These are phyloP conservation scores for Minunthozetes semirufus DNA, from an alignment of 2,888 invertebrate species.

Conservation along the genomic window DNA sequence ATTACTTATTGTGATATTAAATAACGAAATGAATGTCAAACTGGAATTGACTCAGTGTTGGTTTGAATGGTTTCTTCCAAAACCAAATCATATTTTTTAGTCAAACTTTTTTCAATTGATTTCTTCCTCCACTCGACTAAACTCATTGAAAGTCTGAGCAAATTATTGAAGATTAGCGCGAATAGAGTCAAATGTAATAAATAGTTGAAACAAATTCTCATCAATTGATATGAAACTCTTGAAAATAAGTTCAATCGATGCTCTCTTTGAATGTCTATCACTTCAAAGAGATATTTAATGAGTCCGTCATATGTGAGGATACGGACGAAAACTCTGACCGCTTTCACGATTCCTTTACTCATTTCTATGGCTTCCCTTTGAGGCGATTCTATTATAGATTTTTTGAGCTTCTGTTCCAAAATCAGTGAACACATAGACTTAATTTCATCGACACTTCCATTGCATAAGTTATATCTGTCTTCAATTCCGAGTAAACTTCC, in stretches of 20 bases:
- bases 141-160: background rate
- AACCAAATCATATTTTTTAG: background rate
- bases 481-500: conserved; percentile 74
- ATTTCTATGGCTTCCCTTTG: conserved; percentile 38
- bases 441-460: conserved; percentile 33
- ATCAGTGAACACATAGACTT: conserved; percentile 32
- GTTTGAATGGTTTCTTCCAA: background rate
- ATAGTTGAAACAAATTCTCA: background rate
- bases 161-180: background rate
- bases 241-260: background rate
- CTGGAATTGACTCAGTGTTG: background rate
- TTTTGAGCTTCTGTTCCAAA: conserved; percentile 36
- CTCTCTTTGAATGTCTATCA: background rate
- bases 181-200: background rate
- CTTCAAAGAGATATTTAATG: conserved; percentile 39
- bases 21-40: background rate
- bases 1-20: no score
- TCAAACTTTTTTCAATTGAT: background rate
- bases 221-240: background rate
- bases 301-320: conserved; percentile 41
- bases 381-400: background rate
- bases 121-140: background rate
- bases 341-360: conserved; percentile 40
- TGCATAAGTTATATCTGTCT: conserved; percentile 51
- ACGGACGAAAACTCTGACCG: conserved; percentile 40